Conservation (phyloP, 2,113 vertebrate genomes). For the Bolborhynchus lineola region DNA sequence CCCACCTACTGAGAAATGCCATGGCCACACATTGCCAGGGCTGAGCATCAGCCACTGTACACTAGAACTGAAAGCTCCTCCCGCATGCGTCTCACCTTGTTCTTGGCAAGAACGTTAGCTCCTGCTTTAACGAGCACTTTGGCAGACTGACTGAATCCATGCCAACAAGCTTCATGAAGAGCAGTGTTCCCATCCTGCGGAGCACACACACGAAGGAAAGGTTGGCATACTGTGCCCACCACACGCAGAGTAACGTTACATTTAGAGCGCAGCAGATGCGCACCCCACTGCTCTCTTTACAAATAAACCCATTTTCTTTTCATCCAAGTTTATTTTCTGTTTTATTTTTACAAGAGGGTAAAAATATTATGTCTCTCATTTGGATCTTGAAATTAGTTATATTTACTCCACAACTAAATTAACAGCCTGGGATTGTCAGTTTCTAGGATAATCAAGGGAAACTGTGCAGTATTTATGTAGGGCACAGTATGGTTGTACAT, state of each 20-base stretch:
- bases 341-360: not conserved
- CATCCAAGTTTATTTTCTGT: not conserved
- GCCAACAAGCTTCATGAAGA: conserved; percentile 94
- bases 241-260: accelerated
- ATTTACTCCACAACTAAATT: not conserved
- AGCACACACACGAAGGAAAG: not conserved
- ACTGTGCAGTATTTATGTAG: accelerated
- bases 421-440: not conserved
- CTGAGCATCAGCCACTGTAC: not conserved
- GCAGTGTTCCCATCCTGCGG: conserved; percentile 91
- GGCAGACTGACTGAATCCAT: conserved; percentile 94
- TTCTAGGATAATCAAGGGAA: not conserved
- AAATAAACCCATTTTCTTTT: not conserved
- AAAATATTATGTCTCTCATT: not conserved
- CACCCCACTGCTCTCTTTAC: not conserved
- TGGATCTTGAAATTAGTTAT: not conserved
- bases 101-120: conserved; percentile 92
- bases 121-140: conserved; percentile 95
- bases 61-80: not conserved
- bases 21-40: not conserved
- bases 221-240: not conserved
- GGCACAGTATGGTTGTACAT: not conserved
- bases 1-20: not conserved
- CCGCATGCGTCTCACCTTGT: conserved; percentile 84
- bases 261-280: not conserved